Evolutionary conservation across 2,888 invertebrate genomes (phyloP), one percentile per base, ranked within the genome.

Genomic region (Lamproptera curius): DNA sequence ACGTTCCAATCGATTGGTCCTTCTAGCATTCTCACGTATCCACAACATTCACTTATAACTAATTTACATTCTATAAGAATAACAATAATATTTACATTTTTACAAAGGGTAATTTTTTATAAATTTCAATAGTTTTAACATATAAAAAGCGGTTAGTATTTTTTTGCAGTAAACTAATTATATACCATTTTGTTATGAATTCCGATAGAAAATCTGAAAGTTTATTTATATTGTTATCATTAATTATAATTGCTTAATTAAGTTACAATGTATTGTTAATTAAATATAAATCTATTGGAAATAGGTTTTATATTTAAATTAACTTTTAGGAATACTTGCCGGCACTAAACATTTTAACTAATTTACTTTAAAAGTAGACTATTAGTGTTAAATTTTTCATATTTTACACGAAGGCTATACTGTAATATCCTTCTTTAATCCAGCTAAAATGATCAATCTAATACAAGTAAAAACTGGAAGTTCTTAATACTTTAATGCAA

Each of bases 401-500:
- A 28, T 28, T 28, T 28, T n/a, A n/a, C 10, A 20, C 33, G 17
- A 41, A 16, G 13, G 31, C 16, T 41, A 13, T 42, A 13, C 16
- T 13, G 10, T 31, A 15, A 16, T 10, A 41, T 2, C 47, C 50
- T 46, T 51, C 42, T 15, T 36, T 49, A 42, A 55, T 52, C 49
- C 28, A 28, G n/a, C 55, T 58, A 42, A 37, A 47, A 50, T 55
- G 51, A 50, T 58, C 61, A 63, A 51, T 65, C 64, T 60, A 62
- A 53, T 59, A 58, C 52, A 59, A 50, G 46, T 38, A 49, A 48
- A 40, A 37, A 59, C 58, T 58, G 46, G 54, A 56, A 53, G 35
- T 43, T 41, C 41, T 54, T 55, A 51, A 53, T 52, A 37, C 39
- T 58, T 51, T 39, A 56, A 62, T 61, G 73, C 67, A 62, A 63